Percentiles rank a stretch among this genome's conserved stretches.
Evolutionary conservation across 2,888 invertebrate species (phyloP).

Genomic region (Amphipyra berbera): DNA sequence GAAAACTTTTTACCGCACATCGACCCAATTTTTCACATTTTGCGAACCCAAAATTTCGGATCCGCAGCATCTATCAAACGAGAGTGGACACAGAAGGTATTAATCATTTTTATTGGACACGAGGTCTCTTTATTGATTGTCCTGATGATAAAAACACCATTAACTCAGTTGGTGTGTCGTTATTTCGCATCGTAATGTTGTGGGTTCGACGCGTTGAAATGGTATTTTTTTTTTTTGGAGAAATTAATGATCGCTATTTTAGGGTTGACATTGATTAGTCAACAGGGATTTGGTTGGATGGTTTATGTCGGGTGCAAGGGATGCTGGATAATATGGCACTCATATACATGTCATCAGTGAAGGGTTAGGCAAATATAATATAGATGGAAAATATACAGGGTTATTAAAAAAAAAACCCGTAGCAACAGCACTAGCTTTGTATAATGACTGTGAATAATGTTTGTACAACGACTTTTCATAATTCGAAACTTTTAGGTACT

Average conservation of each 20-base stretch:
- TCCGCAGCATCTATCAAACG: slow-evolving; percentile 72
- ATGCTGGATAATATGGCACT: neutral
- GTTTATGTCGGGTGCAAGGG: slow-evolving; percentile 15
- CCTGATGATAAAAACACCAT: slow-evolving; percentile 79
- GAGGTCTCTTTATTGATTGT: slow-evolving; percentile 78
- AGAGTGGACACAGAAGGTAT: slow-evolving; percentile 74
- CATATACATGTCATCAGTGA: too few species aligned
- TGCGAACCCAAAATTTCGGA: slow-evolving; percentile 39
- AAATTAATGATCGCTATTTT: slow-evolving; percentile 52
- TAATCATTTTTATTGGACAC: slow-evolving; percentile 84
- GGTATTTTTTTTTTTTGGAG: slow-evolving; percentile 45
- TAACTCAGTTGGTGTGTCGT: slow-evolving; percentile 67
- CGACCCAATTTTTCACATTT: slow-evolving; percentile 54
- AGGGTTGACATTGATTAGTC: slow-evolving; percentile 41
- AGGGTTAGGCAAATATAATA: too few species aligned
- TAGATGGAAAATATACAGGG: too few species aligned
- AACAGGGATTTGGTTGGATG: slow-evolving; percentile 37
- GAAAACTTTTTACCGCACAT: slow-evolving; percentile 31
- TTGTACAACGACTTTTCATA: too few species aligned
- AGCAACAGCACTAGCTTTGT: too few species aligned
- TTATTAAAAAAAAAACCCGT: too few species aligned
- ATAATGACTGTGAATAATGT: too few species aligned
- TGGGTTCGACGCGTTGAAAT: slow-evolving; percentile 52
- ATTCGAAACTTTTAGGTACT: too few species aligned
- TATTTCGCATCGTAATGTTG: slow-evolving; percentile 59